Base-by-base conservation (phyloP, 2,113 vertebrate genomes). In the Dasyurus viverrinus region DNA sequence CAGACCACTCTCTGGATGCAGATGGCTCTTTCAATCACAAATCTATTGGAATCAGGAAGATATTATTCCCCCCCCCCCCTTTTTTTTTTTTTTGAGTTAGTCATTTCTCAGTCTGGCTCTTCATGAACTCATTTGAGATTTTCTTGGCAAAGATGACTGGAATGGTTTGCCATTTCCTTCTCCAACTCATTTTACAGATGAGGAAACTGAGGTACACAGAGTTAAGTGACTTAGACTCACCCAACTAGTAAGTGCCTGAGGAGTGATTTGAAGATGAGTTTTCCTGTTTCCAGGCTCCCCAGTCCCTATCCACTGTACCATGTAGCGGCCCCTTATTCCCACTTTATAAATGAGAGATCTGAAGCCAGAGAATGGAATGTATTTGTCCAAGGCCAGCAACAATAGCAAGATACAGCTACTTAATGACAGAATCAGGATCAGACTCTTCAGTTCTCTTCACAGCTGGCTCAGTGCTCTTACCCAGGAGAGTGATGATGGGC, bases 401-500 rank as follows among this genome's bases (percentile, higher is more conserved):
- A n/a, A 14, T 14, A 76, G 36, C 36, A 76, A 14, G 2, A 1
- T 3, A 8, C 24, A 50, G 27, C 57, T 8, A 25, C 90, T 76
- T 24, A 23, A 47, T 7, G 11, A 1, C 53, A 42, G 11, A 55
- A 7, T 14, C 25, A 7, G 60, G 36, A 16, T 48, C 30, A 46
- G 3, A 5, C 46, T n/a, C 42, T 27, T 42, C 53, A 89, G 27
- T 48, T 11, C 14, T 1, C 4, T 0, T 6, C n/a, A 30, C 3
- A 6, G 55, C 54, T 36, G 1, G 48, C 91, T 54, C 50, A 27
- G 0, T 60, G 42, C 42, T 6, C 22, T 50, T 36, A 8, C 48
- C 0, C 1, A 2, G 0, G 46, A 30, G 55, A 47, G 42, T 0
- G 42, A 60, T 47, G 4, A 48, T n/a, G 8, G 2, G 2, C 10